Evolutionary conservation across 2,888 invertebrate species (phyloP).

Genomic region (Ophonus ardosiacus): DNA sequence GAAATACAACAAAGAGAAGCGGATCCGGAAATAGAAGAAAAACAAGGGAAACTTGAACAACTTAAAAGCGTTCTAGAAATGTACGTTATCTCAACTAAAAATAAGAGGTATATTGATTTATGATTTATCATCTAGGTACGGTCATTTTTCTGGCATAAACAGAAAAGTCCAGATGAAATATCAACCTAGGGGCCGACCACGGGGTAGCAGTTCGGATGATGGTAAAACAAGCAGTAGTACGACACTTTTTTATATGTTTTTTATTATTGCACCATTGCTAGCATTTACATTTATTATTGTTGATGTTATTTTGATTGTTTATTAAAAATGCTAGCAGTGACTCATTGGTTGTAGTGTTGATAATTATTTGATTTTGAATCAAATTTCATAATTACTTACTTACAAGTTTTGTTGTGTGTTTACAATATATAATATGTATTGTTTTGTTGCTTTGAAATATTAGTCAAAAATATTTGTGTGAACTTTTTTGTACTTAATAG

Average conservation of each 20-base stretch:
- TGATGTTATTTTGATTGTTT: background rate
- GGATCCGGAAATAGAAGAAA: slow-evolving; percentile 96
- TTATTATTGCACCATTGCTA: slow-evolving; percentile 13
- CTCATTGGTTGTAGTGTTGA: background rate
- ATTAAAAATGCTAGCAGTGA: slow-evolving; percentile 27
- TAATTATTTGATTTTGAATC: background rate
- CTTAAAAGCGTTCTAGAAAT: slow-evolving; percentile 99
- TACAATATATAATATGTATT: background rate
- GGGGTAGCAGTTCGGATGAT: slow-evolving; percentile 95
- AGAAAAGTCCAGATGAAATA: slow-evolving; percentile 99
- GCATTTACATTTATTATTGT: slow-evolving; percentile 6
- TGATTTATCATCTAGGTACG: slow-evolving; percentile 85
- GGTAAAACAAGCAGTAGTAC: slow-evolving; percentile 80
- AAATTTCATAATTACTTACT: background rate
- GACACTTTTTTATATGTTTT: slow-evolving; percentile 67
- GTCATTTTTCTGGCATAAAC: slow-evolving; percentile 99
- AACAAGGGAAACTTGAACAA: slow-evolving; percentile 97
- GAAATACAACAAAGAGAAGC: slow-evolving; percentile 93
- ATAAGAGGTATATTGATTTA: background rate
- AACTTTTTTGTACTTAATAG: no score
- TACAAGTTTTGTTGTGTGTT: background rate
- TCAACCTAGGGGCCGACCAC: slow-evolving; percentile 94
- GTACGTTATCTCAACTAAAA: slow-evolving; percentile 78
- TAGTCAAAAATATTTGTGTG: no score
- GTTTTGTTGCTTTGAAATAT: background rate